These are phyloP conservation scores for Ectemnius continuus DNA, from an alignment of 2,888 invertebrate species.

Conservation along the genomic window DNA sequence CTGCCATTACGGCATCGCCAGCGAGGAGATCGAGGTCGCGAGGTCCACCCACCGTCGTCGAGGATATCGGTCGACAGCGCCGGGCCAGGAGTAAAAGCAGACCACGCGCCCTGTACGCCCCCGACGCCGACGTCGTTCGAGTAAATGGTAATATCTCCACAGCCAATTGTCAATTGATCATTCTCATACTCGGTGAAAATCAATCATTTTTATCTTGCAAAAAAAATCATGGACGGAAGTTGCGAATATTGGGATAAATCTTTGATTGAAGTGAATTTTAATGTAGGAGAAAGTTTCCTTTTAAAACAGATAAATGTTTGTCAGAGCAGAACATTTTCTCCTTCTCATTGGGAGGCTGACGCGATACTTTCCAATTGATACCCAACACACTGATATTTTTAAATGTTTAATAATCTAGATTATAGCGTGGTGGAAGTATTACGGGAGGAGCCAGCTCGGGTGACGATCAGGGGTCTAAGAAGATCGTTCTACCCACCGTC, in stretches of 20 bases:
- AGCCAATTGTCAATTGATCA: background rate
- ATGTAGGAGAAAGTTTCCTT: background rate
- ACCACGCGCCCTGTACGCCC: constrained; percentile 90
- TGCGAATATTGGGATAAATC: no score
- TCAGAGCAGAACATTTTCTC: no score
- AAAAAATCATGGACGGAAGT: no score
- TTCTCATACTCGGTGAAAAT: background rate
- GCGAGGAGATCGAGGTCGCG: constrained; percentile 84
- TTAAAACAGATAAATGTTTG: no score
- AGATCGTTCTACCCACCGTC: constrained; percentile 93
- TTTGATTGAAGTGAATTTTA: background rate
- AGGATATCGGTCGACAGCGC: constrained; percentile 80
- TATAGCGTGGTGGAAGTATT: constrained; percentile 91
- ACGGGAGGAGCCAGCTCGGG: constrained; percentile 91
- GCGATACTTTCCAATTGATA: background rate
- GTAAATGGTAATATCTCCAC: constrained; percentile 81
- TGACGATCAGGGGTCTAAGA: constrained; percentile 89
- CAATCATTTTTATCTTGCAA: no score
- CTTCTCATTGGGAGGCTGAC: no score
- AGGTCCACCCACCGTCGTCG: constrained; percentile 79
- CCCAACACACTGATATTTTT: background rate
- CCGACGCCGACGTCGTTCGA: constrained; percentile 89
- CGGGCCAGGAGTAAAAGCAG: constrained; percentile 91
- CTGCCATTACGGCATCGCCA: constrained; percentile 81
- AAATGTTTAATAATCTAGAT: constrained; percentile 78